Conservation (phyloP, 1,140 invertebrate genomes). For the Drosophila seguyi region DNA sequence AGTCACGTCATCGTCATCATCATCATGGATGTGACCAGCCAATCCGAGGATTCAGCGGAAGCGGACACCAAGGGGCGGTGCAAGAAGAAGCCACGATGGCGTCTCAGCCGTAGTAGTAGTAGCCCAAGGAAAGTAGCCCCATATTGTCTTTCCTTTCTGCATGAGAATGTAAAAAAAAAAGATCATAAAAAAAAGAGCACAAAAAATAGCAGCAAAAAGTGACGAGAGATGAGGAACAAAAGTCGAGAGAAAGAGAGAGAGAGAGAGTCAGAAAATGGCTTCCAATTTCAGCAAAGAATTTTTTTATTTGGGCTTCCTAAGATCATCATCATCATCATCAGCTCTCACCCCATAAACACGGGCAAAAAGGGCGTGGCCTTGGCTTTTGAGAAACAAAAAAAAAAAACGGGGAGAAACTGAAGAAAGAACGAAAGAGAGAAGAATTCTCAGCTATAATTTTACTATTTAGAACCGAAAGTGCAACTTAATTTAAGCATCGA, state of each 20-base stretch:
- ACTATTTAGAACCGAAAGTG: slow-evolving; percentile 34
- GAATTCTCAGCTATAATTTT: slow-evolving; percentile 7
- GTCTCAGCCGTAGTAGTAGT: slow-evolving; percentile 64
- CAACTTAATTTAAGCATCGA: slow-evolving; percentile 20
- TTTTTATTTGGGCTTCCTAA: slow-evolving; percentile 23
- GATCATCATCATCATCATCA: slow-evolving; percentile 26
- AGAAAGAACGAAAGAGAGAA: slow-evolving; percentile 18
- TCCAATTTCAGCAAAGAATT: slow-evolving; percentile 55
- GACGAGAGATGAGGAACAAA: slow-evolving; percentile 10
- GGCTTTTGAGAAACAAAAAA: slow-evolving; percentile 27
- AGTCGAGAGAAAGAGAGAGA: slow-evolving; percentile 6
- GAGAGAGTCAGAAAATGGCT: slow-evolving; percentile 62
- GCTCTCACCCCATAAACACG: slow-evolving; percentile 56
- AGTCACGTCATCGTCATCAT: slow-evolving; percentile 70
- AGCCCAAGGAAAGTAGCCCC: slow-evolving; percentile 62
- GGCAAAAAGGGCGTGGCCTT: slow-evolving; percentile 65
- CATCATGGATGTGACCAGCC: slow-evolving; percentile 21
- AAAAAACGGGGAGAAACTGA: not conserved
- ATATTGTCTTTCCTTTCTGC: slow-evolving; percentile 51
- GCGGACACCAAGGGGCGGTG: slow-evolving; percentile 29
- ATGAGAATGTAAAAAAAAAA: slow-evolving; percentile 69
- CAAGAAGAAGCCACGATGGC: slow-evolving; percentile 59
- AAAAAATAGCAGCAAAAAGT: slow-evolving; percentile 45
- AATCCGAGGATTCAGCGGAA: slow-evolving; percentile 39
- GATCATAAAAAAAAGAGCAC: slow-evolving; percentile 29